phyloP scores from a whole-genome alignment of 2,888 invertebrate genomes.

The Caenorhabditis auriculariae region DNA sequence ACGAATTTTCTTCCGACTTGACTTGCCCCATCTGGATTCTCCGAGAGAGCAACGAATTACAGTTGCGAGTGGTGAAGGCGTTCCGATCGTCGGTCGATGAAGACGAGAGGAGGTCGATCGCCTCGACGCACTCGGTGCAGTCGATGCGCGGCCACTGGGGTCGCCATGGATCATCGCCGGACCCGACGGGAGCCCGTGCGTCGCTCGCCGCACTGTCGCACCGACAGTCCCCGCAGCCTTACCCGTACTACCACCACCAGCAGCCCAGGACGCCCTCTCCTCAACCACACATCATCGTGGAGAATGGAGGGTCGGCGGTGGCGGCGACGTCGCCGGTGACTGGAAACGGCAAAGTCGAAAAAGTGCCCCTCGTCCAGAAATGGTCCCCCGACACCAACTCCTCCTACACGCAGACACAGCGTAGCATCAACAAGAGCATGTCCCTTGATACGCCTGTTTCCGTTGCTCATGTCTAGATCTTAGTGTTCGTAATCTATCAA shows the following conservation, averaged over 20 bases:
- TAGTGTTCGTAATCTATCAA: too few species aligned
- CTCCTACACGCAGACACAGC: conserved; percentile 35
- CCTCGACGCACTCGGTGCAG: conserved; percentile 86
- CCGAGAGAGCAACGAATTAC: conserved; percentile 63
- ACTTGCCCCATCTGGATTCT: background rate
- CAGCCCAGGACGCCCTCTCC: conserved; percentile 54
- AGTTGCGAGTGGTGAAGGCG: conserved; percentile 99
- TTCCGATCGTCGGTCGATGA: conserved; percentile 99
- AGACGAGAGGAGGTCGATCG: conserved; percentile 96
- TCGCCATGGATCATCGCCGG: conserved; percentile 37
- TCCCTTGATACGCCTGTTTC: conserved; percentile 59
- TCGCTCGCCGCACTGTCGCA: conserved; percentile 46
- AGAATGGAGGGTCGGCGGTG: conserved; percentile 42
- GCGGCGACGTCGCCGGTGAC: conserved; percentile 1
- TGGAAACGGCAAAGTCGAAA: conserved; percentile 28
- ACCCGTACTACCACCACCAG: conserved; percentile 58
- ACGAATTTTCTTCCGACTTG: too few species aligned
- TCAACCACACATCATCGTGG: conserved; percentile 50
- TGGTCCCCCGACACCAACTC: conserved; percentile 51
- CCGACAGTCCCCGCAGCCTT: conserved; percentile 56
- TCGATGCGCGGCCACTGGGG: conserved; percentile 56
- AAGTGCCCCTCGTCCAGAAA: conserved; percentile 61
- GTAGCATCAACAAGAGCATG: conserved; percentile 59
- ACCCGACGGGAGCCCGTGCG: conserved; percentile 32
- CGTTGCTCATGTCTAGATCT: conserved; percentile 55